These are phyloP conservation scores for Cheilosia variabilis DNA, from an alignment of 2,888 invertebrate genomes.

Conservation along the genomic window DNA sequence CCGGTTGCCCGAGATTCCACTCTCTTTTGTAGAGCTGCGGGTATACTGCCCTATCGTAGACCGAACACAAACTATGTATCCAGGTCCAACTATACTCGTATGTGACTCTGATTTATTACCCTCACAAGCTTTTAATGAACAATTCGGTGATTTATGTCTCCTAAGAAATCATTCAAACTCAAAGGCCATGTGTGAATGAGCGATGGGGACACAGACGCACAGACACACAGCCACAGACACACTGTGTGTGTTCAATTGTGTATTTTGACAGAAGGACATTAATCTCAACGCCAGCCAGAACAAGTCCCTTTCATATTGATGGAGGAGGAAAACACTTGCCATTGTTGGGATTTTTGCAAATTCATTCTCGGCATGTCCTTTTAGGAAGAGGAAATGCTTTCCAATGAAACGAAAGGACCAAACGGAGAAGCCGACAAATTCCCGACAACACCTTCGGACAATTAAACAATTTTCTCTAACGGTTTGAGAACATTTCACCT, in stretches of 20 bases:
- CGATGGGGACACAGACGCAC: constrained; percentile 15
- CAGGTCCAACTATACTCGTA: neutral
- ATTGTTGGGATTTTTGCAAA: constrained; percentile 63
- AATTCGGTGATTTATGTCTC: constrained; percentile 72
- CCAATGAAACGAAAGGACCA: constrained; percentile 41
- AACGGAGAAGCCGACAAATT: constrained; percentile 63
- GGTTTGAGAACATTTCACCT: constrained; percentile 65
- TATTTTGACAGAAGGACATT: constrained; percentile 73
- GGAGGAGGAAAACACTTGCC: constrained; percentile 19
- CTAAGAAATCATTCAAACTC: constrained; percentile 70
- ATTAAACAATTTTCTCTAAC: constrained; percentile 71
- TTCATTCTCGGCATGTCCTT: constrained; percentile 68
- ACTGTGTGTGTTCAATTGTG: constrained; percentile 51
- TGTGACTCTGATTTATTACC: constrained; percentile 60
- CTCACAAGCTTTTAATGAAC: constrained; percentile 74
- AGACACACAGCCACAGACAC: constrained; percentile 10
- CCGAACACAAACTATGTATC: constrained; percentile 30
- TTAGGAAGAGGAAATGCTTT: constrained; percentile 46
- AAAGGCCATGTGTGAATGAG: constrained; percentile 41
- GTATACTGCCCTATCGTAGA: neutral
- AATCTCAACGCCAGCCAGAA: constrained; percentile 68
- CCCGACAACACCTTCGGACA: constrained; percentile 55
- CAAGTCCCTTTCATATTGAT: constrained; percentile 23
- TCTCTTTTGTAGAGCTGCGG: constrained; percentile 4
- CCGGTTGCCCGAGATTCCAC: constrained; percentile 22